Percentiles rank a stretch among this genome's conserved stretches.
Evolutionary conservation across 2,113 vertebrate genomes (phyloP).

Genomic region (Gasterosteus aculeatus): DNA sequence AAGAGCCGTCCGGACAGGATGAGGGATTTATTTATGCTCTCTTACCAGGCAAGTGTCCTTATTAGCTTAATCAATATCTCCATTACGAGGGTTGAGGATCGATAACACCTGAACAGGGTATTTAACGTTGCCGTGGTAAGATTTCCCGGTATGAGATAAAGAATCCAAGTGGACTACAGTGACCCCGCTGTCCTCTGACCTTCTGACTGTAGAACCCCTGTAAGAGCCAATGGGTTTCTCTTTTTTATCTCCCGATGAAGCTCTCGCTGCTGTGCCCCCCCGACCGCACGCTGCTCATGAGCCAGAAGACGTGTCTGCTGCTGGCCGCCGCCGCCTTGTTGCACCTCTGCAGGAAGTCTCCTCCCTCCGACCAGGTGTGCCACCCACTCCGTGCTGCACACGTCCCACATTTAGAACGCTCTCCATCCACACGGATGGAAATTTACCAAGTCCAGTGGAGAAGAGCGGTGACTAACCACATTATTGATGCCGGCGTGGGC

Average conservation of each 20-base stretch:
- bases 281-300: slow-evolving; percentile 85
- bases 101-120: slow-evolving; percentile 25
- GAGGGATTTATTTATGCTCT: slow-evolving; percentile 91
- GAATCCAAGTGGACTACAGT: not conserved
- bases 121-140: slow-evolving; percentile 21
- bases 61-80: slow-evolving; percentile 46
- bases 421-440: slow-evolving; percentile 58
- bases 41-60: slow-evolving; percentile 85
- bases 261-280: slow-evolving; percentile 87
- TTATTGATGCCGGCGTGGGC: slow-evolving; percentile 48
- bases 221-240: not conserved
- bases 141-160: slow-evolving; percentile 11
- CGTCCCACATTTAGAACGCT: slow-evolving; percentile 55
- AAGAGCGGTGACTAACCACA: slow-evolving; percentile 66
- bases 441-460: slow-evolving; percentile 61
- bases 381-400: slow-evolving; percentile 41
- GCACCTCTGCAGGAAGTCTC: slow-evolving; percentile 82
- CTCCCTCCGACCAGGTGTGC: slow-evolving; percentile 78
- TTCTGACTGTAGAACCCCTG: slow-evolving; percentile 12
- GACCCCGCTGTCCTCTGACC: not conserved
- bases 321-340: slow-evolving; percentile 88
- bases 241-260: slow-evolving; percentile 64
- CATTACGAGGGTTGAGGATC: slow-evolving; percentile 27
- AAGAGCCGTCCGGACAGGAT: slow-evolving; percentile 81
- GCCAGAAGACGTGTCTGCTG: slow-evolving; percentile 91